phyloP scores from a whole-genome alignment of 2,797 vertebrate genomes.

The Pipistrellus kuhlii region DNA sequence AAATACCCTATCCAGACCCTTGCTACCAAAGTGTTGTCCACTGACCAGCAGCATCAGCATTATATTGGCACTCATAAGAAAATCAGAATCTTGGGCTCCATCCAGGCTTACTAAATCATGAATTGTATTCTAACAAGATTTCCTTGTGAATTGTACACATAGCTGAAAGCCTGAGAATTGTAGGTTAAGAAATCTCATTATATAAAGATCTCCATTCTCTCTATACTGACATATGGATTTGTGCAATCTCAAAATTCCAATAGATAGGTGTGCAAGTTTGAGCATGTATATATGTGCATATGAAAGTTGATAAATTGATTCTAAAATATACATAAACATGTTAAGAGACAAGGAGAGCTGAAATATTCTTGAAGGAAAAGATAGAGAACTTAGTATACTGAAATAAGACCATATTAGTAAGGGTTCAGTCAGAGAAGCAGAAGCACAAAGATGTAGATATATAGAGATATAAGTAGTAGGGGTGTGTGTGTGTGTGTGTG shows the following conservation, averaged over 20 bases:
- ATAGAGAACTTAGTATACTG: not conserved
- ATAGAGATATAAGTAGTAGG: not conserved
- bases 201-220: not conserved
- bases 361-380: conserved; percentile 16
- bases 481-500: not conserved
- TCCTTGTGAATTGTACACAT: not conserved
- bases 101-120: conserved; percentile 41
- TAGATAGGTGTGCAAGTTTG: not conserved
- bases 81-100: conserved; percentile 12
- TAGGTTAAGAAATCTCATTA: not conserved
- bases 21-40: not conserved
- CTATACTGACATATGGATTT: not conserved
- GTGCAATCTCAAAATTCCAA: not conserved
- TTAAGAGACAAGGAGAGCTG: not conserved
- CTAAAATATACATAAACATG: not conserved
- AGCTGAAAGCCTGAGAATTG: not conserved
- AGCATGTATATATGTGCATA: not conserved
- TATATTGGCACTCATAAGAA: not conserved
- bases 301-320: not conserved
- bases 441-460: not conserved
- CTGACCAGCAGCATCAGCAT: not conserved
- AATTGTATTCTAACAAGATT: not conserved
- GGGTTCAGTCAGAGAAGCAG: not conserved
- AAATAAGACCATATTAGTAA: not conserved
- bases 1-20: not conserved